These are phyloP conservation scores for Pomacea canaliculata DNA, from an alignment of 2,888 invertebrate genomes.

Conservation along the genomic window DNA sequence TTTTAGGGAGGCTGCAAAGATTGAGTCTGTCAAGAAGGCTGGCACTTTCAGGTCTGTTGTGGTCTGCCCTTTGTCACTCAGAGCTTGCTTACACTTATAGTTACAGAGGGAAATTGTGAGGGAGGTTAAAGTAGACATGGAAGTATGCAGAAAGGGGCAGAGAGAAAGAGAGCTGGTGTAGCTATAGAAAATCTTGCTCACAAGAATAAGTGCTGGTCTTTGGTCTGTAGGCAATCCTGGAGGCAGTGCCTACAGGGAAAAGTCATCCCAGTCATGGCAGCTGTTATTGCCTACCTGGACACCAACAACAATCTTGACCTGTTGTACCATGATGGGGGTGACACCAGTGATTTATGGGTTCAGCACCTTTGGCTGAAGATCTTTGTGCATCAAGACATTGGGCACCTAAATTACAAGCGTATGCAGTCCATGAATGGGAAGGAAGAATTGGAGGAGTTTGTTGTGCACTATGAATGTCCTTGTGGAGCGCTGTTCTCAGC, in stretches of 20 bases:
- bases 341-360: constrained; percentile 39
- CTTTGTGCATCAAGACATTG: constrained; percentile 40
- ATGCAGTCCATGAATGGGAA: constrained; percentile 41
- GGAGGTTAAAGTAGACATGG: too few relatives aligned
- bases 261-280: constrained; percentile 57
- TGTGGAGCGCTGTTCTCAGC: constrained; percentile 41
- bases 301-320: constrained; percentile 60
- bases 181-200: too few relatives aligned
- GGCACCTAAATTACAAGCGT: constrained; percentile 41
- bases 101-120: too few relatives aligned
- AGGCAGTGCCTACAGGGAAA: constrained; percentile 53
- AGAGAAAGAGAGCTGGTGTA: too few relatives aligned
- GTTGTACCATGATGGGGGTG: constrained; percentile 25
- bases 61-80: too few relatives aligned
- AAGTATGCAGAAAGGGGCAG: too few relatives aligned
- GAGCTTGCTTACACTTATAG: too few relatives aligned
- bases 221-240: constrained; percentile 47
- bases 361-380: constrained; percentile 50
- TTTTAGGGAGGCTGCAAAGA: constrained; percentile 48
- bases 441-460: constrained; percentile 49
- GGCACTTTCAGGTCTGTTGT: constrained; percentile 52
- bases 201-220: too few relatives aligned
- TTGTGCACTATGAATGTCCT: constrained; percentile 46
- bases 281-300: constrained; percentile 56
- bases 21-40: constrained; percentile 52